Conservation (phyloP, 2,797 vertebrate genomes). For the Alauda arvensis region DNA sequence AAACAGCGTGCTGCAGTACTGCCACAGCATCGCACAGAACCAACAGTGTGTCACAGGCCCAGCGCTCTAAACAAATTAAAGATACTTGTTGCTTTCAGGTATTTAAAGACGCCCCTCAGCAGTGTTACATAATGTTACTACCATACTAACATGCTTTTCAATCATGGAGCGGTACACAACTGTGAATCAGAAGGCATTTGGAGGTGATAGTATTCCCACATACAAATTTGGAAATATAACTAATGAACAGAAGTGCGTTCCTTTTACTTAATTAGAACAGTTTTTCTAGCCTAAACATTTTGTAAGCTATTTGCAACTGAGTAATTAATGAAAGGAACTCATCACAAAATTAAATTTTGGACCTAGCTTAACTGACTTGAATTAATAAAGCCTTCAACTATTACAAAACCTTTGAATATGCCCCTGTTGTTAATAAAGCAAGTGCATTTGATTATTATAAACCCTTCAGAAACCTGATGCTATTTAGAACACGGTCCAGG, state of each 20-base stretch:
- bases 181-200: neutral
- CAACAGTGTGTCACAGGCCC: fast-evolving
- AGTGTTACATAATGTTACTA: neutral
- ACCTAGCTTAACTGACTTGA: neutral
- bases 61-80: neutral
- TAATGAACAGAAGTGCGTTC: neutral
- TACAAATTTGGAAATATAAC: neutral
- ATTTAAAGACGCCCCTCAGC: neutral
- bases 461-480: neutral
- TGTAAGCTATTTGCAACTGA: neutral
- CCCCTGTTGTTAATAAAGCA: neutral
- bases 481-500: neutral
- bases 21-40: too few species aligned
- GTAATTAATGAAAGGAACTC: conserved; percentile 8
- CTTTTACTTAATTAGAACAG: conserved; percentile 18
- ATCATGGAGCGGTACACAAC: neutral
- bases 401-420: neutral
- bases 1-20: neutral
- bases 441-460: neutral
- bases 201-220: neutral
- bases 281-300: neutral
- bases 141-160: neutral
- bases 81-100: neutral
- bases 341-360: neutral
- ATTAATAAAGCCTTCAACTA: neutral